These are phyloP conservation scores for Eutolmus rufibarbis DNA, from an alignment of 2,888 invertebrate genomes.

Conservation along the genomic window DNA sequence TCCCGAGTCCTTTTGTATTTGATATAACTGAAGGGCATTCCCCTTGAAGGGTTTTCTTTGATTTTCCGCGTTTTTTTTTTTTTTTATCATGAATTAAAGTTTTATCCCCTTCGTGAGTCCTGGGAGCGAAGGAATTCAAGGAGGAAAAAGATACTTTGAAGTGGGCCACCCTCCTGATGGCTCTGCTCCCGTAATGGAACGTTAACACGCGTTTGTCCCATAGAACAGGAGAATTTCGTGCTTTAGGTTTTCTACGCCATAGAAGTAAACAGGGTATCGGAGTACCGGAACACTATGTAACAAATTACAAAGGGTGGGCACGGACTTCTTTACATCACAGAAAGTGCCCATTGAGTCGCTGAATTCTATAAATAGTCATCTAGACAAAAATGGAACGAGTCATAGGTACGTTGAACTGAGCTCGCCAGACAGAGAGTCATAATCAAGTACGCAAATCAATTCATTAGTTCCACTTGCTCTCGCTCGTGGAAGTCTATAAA, in stretches of 20 bases:
- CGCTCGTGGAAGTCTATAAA: background rate
- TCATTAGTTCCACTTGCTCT: background rate
- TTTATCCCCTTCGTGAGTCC: background rate
- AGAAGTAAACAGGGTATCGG: background rate
- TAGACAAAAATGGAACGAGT: background rate
- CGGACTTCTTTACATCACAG: background rate
- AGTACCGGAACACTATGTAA: background rate
- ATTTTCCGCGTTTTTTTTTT: background rate
- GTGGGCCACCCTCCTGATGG: background rate
- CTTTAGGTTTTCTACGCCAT: background rate
- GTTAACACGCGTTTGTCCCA: background rate
- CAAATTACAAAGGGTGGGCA: background rate
- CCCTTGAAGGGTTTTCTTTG: background rate
- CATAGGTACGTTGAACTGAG: background rate
- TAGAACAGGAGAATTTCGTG: background rate
- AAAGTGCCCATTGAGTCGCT: background rate
- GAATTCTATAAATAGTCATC: background rate
- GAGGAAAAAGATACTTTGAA: background rate
- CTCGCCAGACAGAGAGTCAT: background rate
- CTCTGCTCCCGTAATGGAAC: background rate
- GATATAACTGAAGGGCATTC: background rate
- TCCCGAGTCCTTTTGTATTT: background rate
- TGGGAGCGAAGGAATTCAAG: background rate
- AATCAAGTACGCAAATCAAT: background rate
- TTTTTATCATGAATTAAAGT: background rate